Evolutionary conservation across 2,113 vertebrate genomes (phyloP).

Genomic region (Sakesphorus luctuosus): DNA sequence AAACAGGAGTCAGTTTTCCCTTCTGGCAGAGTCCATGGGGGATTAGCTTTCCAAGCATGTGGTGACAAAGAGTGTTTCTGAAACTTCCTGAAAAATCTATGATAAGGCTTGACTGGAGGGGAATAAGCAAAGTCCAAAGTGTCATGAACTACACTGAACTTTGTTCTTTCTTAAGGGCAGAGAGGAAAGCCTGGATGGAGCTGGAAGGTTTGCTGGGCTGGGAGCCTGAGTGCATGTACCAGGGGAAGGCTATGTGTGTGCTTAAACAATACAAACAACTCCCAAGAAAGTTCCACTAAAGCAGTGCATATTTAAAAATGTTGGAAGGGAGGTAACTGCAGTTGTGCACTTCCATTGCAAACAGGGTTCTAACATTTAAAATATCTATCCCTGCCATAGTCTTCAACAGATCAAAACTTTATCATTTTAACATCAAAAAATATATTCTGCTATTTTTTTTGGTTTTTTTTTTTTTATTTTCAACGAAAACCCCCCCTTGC

Average conservation of each 20-base stretch:
- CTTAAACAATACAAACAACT: neutral
- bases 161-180: neutral
- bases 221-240: neutral
- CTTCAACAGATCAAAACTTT: constrained; percentile 44
- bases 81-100: constrained; percentile 4
- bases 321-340: neutral
- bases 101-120: neutral
- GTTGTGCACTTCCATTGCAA: neutral
- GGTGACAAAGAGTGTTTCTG: neutral
- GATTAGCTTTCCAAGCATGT: neutral
- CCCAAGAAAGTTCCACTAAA: neutral
- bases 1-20: fast-evolving
- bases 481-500: neutral
- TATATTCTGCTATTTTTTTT: neutral
- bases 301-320: neutral
- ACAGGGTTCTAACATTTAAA: neutral
- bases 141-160: neutral
- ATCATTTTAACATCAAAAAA: constrained; percentile 66
- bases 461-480: neutral
- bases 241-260: neutral
- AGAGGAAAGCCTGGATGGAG: neutral
- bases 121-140: neutral
- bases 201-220: neutral
- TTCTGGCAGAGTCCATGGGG: neutral
- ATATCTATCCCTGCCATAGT: neutral